Evolutionary conservation across 2,888 invertebrate genomes (phyloP).

Genomic region (Ceriagrion tenellum): DNA sequence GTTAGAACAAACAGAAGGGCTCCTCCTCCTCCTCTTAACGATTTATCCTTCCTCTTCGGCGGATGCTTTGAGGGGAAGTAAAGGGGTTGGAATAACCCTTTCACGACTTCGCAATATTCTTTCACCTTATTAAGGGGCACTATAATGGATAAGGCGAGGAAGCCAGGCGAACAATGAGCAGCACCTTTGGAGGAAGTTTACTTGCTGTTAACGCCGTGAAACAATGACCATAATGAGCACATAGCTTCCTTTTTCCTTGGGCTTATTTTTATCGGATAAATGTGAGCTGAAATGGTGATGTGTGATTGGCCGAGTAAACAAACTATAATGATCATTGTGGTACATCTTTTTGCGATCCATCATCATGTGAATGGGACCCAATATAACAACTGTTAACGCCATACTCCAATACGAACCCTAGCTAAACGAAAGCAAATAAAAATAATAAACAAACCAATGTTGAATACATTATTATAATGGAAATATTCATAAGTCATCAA

Average conservation of each 20-base stretch:
- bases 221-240: not conserved
- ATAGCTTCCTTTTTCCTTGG: not conserved
- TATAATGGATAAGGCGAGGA: not conserved
- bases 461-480: too few species aligned
- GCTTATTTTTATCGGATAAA: not conserved
- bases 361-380: too few species aligned
- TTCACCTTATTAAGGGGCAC: not conserved
- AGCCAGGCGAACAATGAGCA: not conserved
- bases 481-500: too few species aligned
- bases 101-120: conserved; percentile 21
- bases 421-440: too few species aligned
- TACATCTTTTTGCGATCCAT: too few species aligned
- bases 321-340: too few species aligned
- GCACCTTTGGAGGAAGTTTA: not conserved
- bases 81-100: conserved; percentile 21
- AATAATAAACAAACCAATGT: too few species aligned
- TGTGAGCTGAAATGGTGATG: too few species aligned
- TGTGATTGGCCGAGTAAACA: too few species aligned
- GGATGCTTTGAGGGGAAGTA: conserved; percentile 4
- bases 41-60: conserved; percentile 25
- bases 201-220: not conserved
- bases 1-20: conserved; percentile 14
- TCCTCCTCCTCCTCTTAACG: not conserved
- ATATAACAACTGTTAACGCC: too few species aligned
- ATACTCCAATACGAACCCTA: too few species aligned